phyloP scores from a whole-genome alignment of 1,140 invertebrate species.

The Melanaphis sacchari region DNA sequence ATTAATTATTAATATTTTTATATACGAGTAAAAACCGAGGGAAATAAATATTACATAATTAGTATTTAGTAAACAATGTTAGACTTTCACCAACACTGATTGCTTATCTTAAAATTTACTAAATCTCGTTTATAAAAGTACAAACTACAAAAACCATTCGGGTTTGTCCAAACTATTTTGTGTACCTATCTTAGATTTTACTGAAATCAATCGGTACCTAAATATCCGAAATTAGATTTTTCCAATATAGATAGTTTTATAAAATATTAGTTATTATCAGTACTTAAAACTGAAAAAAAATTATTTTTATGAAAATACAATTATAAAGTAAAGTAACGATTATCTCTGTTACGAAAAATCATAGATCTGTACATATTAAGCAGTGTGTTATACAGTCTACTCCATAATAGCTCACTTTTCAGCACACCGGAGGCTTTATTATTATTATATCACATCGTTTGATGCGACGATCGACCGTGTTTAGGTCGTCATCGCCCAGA shows the following conservation, averaged over 20 bases:
- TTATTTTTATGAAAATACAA: not conserved
- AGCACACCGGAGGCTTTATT: constrained; percentile 16
- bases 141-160: no score
- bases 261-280: not conserved
- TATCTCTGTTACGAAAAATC: not conserved
- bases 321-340: not conserved
- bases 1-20: no score
- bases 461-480: not conserved
- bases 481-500: constrained; percentile 25
- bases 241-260: not conserved
- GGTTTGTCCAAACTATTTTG: no score
- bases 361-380: not conserved
- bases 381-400: not conserved
- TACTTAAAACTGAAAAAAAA: not conserved
- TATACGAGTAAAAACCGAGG: no score
- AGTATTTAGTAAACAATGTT: no score
- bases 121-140: no score
- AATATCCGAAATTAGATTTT: no score
- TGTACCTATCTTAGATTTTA: no score
- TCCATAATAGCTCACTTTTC: constrained; percentile 25
- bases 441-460: not conserved
- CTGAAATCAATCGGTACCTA: no score
- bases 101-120: no score
- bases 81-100: no score
- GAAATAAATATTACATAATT: no score